phyloP scores from a whole-genome alignment of 2,113 vertebrate genomes.

The Psephotus haematonotus region DNA sequence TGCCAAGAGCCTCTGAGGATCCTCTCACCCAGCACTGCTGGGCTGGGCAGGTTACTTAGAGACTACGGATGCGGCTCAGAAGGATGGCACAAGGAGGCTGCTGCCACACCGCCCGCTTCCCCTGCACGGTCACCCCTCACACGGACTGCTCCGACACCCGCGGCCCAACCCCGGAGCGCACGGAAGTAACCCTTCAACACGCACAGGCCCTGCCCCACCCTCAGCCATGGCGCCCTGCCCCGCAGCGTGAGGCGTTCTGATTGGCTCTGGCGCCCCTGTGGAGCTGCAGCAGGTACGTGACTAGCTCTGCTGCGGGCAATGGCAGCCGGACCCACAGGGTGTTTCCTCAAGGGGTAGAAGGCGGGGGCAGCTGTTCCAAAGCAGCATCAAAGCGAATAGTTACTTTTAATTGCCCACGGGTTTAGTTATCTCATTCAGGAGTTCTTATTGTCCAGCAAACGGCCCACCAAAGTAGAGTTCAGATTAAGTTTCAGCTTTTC shows the following conservation, averaged over 20 bases:
- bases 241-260: neutral
- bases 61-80: neutral
- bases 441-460: neutral
- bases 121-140: neutral
- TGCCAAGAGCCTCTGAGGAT: fast-evolving
- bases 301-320: neutral
- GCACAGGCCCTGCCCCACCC: neutral
- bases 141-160: fast-evolving
- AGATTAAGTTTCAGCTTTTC: neutral
- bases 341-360: neutral
- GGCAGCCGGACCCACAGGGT: neutral
- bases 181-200: fast-evolving
- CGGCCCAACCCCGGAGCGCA: fast-evolving
- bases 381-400: fast-evolving
- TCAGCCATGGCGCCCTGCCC: neutral
- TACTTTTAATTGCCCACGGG: neutral
- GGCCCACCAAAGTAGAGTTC: neutral
- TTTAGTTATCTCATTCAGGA: neutral
- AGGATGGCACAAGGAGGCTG: neutral
- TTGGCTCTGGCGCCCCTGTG: neutral
- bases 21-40: neutral
- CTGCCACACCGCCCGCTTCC: neutral
- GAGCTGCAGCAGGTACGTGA: neutral
- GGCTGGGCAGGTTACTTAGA: neutral
- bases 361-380: neutral